Base-by-base conservation (phyloP, 1,140 invertebrate species). In the Neodiprion fabricii region DNA sequence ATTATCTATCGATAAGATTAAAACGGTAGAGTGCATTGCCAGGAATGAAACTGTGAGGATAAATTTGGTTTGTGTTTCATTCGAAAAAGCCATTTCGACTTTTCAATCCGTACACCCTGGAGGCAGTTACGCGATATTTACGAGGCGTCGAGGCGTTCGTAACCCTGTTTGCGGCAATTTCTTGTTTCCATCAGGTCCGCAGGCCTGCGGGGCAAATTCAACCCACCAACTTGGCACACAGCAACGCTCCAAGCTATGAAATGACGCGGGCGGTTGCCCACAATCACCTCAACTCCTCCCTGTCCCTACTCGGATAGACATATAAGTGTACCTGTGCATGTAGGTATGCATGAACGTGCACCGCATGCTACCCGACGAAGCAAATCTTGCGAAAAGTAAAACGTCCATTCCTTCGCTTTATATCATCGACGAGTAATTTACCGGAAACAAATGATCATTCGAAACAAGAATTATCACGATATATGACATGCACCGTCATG, bases 121-220 rank as follows among this genome's bases (percentile, higher is more conserved):
- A 61, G 53, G 53, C 53, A 61, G 23, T 21, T 17, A 8, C 28
- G 48, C 73, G 84, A 88, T 88, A 88, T 88, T 87, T 85, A 83
- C 82, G 78, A 82, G 81, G 84, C 85, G 84, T 79, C 80, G 83
- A 86, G 80, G 84, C 85, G 85, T 86, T 77, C 80, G 78, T 89
- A 88, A 88, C 83, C 82, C 82, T 85, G 85, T 88, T 89, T 88
- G 84, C 82, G 80, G 83, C 87, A 88, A 88, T 89, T 89, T 89
- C 86, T 89, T 88, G 87, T 89, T 89, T 88, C 86, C 86, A 89
- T 89, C 87, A 88, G 82, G 85, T 85, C 85, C 84, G 85, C 82
- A 83, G 83, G 86, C 86, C 87, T 85, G 83, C 84, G 83, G 87
- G 86, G 83, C 85, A 84, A 81, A 87, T 85, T 84, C 81, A 81